These are phyloP conservation scores for Cyrtodaria siliqua DNA, from an alignment of 2,888 invertebrate genomes.

Conservation along the genomic window DNA sequence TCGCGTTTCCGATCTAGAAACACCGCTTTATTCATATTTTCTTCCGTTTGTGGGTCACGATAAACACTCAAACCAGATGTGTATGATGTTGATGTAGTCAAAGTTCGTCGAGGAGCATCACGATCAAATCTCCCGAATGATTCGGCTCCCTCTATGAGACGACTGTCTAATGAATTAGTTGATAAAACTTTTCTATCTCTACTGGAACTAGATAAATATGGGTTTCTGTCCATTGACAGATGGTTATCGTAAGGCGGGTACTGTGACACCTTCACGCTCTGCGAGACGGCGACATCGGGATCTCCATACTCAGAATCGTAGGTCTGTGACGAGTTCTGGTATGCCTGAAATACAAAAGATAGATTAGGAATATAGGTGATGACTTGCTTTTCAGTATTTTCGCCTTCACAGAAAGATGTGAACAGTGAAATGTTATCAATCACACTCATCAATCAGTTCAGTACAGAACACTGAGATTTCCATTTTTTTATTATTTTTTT, in stretches of 20 bases:
- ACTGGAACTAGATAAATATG: slow-evolving; percentile 32
- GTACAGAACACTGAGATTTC: too few species aligned
- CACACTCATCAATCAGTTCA: too few species aligned
- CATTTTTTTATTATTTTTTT: too few species aligned
- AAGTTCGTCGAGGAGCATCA: slow-evolving; percentile 42
- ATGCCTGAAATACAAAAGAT: slow-evolving; percentile 73
- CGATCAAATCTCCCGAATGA: slow-evolving; percentile 27
- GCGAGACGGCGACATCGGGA: slow-evolving; percentile 2
- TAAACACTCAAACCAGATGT: slow-evolving; percentile 72
- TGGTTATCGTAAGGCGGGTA: slow-evolving; percentile 33
- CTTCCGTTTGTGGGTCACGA: slow-evolving; percentile 45
- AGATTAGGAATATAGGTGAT: too few species aligned
- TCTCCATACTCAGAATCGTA: slow-evolving; percentile 55
- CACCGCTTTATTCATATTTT: slow-evolving; percentile 60
- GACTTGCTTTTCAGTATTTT: too few species aligned
- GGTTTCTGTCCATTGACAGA: slow-evolving; percentile 50
- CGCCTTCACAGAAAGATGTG: too few species aligned
- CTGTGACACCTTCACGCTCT: slow-evolving; percentile 32
- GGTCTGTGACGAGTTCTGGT: slow-evolving; percentile 65
- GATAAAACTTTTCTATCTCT: slow-evolving; percentile 61
- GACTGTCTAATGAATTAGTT: slow-evolving; percentile 53
- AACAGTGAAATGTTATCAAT: too few species aligned
- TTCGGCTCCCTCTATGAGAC: slow-evolving; percentile 29
- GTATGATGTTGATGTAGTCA: slow-evolving; percentile 70
- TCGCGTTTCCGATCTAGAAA: slow-evolving; percentile 66